Evolutionary conservation across 1,140 invertebrate species (phyloP), one percentile per base, ranked within the genome.

Genomic region (Trachymyrmex septentrionalis): DNA sequence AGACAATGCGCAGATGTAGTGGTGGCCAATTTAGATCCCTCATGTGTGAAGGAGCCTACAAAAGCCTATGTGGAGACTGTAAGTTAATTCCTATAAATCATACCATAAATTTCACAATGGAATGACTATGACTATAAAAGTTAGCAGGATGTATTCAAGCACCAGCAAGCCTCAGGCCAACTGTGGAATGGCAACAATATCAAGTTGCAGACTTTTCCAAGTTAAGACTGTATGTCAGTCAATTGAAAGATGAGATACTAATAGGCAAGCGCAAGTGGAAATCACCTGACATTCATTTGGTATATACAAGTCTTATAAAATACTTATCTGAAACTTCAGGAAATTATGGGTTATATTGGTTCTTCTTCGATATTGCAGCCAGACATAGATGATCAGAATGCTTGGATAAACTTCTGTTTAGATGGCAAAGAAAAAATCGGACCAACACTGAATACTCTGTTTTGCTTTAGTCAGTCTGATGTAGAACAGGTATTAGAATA

Each of bases 171-270:
- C 93, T 95, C 69, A 92, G 90, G 5, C 95, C 96, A 27, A 92
- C 93, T 0, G 12, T 93, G 19, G 92, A 95, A 48, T 96, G 96
- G 96, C 96, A 96, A 77, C 91, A 95, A 48, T 91, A 91, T 86
- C 96, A 96, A 90, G 90, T 96, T 0, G 93, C 94, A 30, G 94
- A 96, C 85, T 96, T 96, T 93, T 96, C 96, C 1, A 75, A 94
- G 44, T 69, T 95, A 4, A 94, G 96, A 94, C 87, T 96, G 66
- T 95, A 96, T 6, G 67, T 95, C 10, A 88, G 90, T 1, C 88
- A 92, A 71, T 27, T 95, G 2, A 92, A 91, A 73, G 80, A 92
- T 44, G 90, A 92, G 86, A 90, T 93, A 85, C 72, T 88, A 69
- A 92, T 92, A 21, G 84, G 14, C 12, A 93, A 91, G 48, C 73